Conservation (phyloP, 2,113 vertebrate genomes). For the Butorides virescens region DNA sequence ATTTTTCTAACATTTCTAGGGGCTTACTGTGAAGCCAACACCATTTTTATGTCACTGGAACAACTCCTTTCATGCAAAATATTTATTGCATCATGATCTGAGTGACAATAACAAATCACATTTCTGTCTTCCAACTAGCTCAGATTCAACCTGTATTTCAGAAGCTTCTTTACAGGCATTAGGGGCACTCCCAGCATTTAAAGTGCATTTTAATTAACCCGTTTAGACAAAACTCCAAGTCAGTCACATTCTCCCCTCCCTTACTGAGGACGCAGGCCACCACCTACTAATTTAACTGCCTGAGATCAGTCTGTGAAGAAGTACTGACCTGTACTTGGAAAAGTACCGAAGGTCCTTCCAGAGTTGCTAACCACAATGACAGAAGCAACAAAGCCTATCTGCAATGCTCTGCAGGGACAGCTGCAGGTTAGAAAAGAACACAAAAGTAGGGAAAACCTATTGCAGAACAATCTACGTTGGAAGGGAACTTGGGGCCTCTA, state of each 20-base stretch:
- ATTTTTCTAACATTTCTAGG: not conserved
- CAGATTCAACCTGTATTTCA: not conserved
- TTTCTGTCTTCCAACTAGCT: not conserved
- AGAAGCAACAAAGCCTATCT: not conserved
- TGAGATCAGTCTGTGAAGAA: not conserved
- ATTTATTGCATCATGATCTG: not conserved
- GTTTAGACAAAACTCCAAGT: not conserved
- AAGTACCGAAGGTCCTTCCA: not conserved
- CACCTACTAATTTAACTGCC: not conserved
- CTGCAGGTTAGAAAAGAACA: not conserved
- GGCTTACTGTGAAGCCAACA: not conserved
- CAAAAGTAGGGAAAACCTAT: not conserved
- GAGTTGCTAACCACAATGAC: not conserved
- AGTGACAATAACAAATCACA: not conserved
- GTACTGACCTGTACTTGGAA: not conserved
- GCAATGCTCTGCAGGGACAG: not conserved
- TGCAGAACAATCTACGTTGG: rapidly evolving
- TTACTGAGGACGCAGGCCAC: not conserved
- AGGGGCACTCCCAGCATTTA: not conserved
- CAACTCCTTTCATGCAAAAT: not conserved
- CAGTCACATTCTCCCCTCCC: not conserved
- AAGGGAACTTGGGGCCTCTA: not conserved
- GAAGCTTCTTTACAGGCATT: not conserved
- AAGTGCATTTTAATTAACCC: not conserved
- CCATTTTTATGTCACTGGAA: not conserved